Percentiles rank a stretch among this genome's conserved stretches.
Conservation (phyloP, 2,888 invertebrate species). For the Drosophila subsilvestris region DNA sequence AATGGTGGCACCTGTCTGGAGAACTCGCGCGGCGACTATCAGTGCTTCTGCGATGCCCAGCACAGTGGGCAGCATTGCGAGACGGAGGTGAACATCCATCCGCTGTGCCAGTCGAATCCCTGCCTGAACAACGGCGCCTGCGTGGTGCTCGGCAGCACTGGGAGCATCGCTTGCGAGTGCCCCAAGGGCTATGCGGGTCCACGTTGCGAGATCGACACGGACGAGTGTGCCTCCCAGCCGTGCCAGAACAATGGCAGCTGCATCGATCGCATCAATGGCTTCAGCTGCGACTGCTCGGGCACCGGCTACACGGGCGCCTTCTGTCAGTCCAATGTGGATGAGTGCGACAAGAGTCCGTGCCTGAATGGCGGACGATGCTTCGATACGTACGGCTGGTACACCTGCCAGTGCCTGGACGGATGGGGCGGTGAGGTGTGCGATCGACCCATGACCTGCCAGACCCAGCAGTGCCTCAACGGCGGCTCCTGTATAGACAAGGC, state of each 20-base stretch:
- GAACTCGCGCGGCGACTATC: conserved; percentile 88
- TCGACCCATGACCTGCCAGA: conserved; percentile 87
- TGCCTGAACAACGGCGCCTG: conserved; percentile 93
- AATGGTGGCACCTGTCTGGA: conserved; percentile 90
- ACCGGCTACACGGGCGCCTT: conserved; percentile 90
- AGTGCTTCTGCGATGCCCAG: conserved; percentile 88
- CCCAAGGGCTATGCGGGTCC: conserved; percentile 85
- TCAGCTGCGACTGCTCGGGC: conserved; percentile 90
- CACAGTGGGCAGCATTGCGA: conserved; percentile 90
- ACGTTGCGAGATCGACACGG: conserved; percentile 87
- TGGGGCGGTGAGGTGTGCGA: conserved; percentile 93
- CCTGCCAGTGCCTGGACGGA: conserved; percentile 91
- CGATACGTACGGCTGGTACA: conserved; percentile 92
- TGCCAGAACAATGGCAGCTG: conserved; percentile 91
- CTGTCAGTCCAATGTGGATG: conserved; percentile 92
- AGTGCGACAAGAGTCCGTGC: conserved; percentile 90
- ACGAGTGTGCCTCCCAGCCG: conserved; percentile 89
- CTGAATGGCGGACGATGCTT: conserved; percentile 91
- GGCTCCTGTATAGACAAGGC: conserved; percentile 87
- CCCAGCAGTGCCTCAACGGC: conserved; percentile 90
- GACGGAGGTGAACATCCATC: conserved; percentile 88
- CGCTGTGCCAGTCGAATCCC: conserved; percentile 89
- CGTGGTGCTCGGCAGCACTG: conserved; percentile 86
- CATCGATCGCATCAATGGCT: conserved; percentile 89
- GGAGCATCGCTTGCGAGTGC: conserved; percentile 86